Conservation (phyloP, 2,113 vertebrate genomes). For the Sarotherodon lohbergeri region DNA sequence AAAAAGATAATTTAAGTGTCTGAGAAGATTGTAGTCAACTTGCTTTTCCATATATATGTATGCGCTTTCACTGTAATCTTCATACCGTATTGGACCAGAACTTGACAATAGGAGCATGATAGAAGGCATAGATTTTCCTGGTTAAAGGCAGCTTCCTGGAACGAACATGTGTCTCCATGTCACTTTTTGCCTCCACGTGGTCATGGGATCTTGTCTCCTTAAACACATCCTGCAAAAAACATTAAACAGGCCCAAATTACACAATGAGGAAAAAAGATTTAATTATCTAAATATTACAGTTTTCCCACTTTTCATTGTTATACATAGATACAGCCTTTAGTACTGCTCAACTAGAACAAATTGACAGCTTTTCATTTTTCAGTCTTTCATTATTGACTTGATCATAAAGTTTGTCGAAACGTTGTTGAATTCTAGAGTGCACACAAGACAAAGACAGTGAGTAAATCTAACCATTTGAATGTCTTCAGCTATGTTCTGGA, state of each 20-base stretch:
- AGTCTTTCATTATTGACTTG: background rate
- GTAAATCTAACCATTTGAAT: conserved; percentile 83
- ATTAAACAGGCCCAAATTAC: background rate
- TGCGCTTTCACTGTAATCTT: background rate
- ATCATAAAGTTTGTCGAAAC: background rate
- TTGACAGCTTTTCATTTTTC: background rate
- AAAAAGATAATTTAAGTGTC: background rate
- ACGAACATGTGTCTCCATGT: conserved; percentile 84
- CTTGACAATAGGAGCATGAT: conserved; percentile 97
- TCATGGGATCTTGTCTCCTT: conserved; percentile 86
- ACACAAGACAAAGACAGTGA: background rate
- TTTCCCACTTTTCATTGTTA: background rate
- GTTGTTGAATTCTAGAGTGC: background rate
- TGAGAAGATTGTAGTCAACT: background rate
- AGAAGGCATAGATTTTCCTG: conserved; percentile 95
- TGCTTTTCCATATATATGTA: background rate
- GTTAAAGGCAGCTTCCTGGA: conserved; percentile 90
- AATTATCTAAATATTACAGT: background rate
- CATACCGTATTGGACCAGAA: conserved; percentile 97
- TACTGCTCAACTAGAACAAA: background rate
- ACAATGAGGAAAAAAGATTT: background rate
- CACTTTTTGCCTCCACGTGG: conserved; percentile 77
- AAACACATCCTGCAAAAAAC: conserved; percentile 84
- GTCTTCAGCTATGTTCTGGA: conserved; percentile 84
- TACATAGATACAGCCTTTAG: background rate